phyloP scores from a whole-genome alignment of 2,113 vertebrate genomes.

The Dicerorhinus sumatrensis region DNA sequence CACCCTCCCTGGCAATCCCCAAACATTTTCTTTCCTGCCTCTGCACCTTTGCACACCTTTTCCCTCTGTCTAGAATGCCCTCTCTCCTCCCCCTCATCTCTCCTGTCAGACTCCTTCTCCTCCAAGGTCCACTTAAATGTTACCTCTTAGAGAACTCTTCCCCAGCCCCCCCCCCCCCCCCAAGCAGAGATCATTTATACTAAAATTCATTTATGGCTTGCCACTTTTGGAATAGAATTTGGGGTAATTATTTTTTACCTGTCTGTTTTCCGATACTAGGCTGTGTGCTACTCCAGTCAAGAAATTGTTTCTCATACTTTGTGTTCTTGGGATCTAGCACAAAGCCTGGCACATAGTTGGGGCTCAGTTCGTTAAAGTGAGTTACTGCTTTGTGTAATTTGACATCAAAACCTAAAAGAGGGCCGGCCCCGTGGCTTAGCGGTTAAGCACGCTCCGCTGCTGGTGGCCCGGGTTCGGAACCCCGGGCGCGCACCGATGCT shows the following conservation, averaged over 20 bases:
- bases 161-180: no score
- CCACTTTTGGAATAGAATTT: not conserved
- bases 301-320: not conserved
- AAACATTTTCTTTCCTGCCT: not conserved
- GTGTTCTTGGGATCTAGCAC: not conserved
- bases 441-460: no score
- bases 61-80: not conserved
- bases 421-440: no score
- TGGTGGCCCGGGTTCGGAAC: no score
- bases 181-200: not conserved
- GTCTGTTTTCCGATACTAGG: not conserved
- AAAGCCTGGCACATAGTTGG: not conserved
- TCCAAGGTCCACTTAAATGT: not conserved
- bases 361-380: slow-evolving; percentile 9
- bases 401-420: slow-evolving; percentile 43
- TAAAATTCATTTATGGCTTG: not conserved
- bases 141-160: not conserved
- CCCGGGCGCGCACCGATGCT: no score
- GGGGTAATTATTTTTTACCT: not conserved
- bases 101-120: not conserved
- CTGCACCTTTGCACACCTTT: not conserved
- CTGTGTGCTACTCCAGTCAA: not conserved
- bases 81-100: not conserved
- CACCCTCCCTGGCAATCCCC: not conserved
- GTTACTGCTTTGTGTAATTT: slow-evolving; percentile 29